Base-by-base conservation (phyloP, 2,888 invertebrate species). In the Globia sparganii region DNA sequence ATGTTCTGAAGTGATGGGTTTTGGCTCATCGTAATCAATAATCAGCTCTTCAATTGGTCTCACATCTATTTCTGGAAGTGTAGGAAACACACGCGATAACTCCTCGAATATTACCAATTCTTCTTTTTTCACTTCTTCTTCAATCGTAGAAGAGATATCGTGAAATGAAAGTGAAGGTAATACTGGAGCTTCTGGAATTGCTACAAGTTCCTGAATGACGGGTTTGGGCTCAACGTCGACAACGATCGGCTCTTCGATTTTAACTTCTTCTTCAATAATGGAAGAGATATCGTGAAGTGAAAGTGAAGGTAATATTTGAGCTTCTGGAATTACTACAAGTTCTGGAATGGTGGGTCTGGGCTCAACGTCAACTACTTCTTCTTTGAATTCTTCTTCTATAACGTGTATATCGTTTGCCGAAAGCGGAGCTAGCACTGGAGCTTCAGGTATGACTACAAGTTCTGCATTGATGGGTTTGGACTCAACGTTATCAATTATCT, bases 181-280 rank as follows among this genome's bases (percentile, higher is more conserved):
- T 28, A 66, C 9, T 0, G 77, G 75, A 18, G 75, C 62, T 59
- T 75, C 72, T 15, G 80, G 75, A 58, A 82, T 71, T 0, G 43
- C 5, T 46, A 3, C 1, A 9, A 56, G 0, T 53, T 62, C 31
- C 28, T 40, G 0, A 59, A 18, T 49, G 0, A n/a, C 13, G 28
- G 21, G 25, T 67, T 70, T 65, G 1, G 28, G 15, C 31, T 71
- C 71, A 6, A 21, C 4, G 0, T 37, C 11, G 13, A n/a, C 15
- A 21, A 37, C 8, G 0, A n/a, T 37, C 1, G 34, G 34, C 13
- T 68, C n/a, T 25, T 11, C 25, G 8, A 21, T 18, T 43, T 67
- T 71, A 1, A 59, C 9, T 28, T 61, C 25, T 49, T 37, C 21
- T 25, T 46, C 15, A 25, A 46, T 13, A n/a, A n/a, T n/a, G n/a